Conservation (phyloP, 2,113 vertebrate species). For the Paramormyrops kingsleyae region DNA sequence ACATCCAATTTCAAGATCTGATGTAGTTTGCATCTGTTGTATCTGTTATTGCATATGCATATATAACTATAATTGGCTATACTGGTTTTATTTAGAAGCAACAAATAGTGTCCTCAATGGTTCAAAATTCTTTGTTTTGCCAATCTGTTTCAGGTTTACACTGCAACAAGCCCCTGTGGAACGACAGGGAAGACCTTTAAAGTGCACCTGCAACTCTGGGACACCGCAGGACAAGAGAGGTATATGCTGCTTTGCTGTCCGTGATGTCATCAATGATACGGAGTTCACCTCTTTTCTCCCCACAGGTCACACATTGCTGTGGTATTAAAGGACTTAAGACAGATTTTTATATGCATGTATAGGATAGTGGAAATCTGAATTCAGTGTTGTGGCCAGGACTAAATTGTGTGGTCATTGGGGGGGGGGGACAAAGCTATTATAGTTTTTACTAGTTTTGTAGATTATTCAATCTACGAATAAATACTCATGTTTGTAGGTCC, state of each 20-base stretch:
- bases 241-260: slow-evolving; percentile 35
- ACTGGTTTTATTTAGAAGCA: not conserved
- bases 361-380: not conserved
- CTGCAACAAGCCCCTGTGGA: slow-evolving; percentile 71
- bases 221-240: slow-evolving; percentile 95
- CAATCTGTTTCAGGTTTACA: slow-evolving; percentile 66
- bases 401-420: not conserved
- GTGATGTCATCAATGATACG: not conserved
- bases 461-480: not conserved
- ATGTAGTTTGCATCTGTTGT: not conserved
- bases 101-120: not conserved
- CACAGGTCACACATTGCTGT: not conserved
- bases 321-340: not conserved
- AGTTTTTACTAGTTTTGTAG: not conserved
- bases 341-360: not conserved
- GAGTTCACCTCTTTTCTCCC: not conserved
- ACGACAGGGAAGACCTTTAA: slow-evolving; percentile 81
- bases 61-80: not conserved
- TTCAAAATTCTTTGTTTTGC: not conserved
- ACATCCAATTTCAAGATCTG: not conserved
- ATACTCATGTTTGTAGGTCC: not conserved
- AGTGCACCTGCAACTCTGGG: slow-evolving; percentile 94
- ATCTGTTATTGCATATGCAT: not conserved
- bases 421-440: not conserved
- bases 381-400: not conserved